Evolutionary conservation across 2,113 vertebrate species (phyloP), one percentile per base, ranked within the genome.

Genomic region (Pelobates fuscus): DNA sequence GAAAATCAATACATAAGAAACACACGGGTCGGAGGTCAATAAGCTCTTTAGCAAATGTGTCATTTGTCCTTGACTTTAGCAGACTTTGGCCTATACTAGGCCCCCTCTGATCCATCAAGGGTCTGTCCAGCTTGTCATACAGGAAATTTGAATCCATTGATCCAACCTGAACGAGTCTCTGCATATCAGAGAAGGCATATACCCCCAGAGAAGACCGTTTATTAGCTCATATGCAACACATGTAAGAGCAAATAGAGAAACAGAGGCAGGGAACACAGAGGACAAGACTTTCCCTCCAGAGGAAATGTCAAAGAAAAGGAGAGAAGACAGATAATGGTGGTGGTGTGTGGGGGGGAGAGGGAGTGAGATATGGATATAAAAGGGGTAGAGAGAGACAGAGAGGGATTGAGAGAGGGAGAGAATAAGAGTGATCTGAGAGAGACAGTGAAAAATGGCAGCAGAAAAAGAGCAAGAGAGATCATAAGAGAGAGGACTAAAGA

Each of bases 41-140:
- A 83, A 93, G 94, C 93, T 91, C 89, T 89, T 92, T 93, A 93
- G 95, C 91, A 92, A 94, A 94, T 88, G 88, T 91, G 89, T 91
- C 91, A 88, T 88, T 83, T 89, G 90, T 90, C 91, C 86, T 89
- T 88, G 88, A 86, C 83, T 87, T 86, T 81, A 85, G 86, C 68
- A 80, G 81, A 78, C 83, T 84, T 89, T 86, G 85, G 84, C 77
- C 83, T 75, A 86, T 83, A 84, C 85, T 83, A 71, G 82, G 81
- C 82, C 82, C 78, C 88, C 89, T 81, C 80, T 84, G 88, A 84
- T 88, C 88, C 89, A 88, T 80, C 89, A 90, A 86, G 80, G 84
- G 77, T 85, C 85, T 88, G 83, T 87, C 88, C 89, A 84, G 80
- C 88, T 91, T 94, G 92, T 94, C 93, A 94, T 86, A 86, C 92